Percentiles rank a stretch among this genome's conserved stretches.
These are phyloP conservation scores for Pissodes strobi DNA, from an alignment of 1,140 invertebrate genomes.

Conservation along the genomic window DNA sequence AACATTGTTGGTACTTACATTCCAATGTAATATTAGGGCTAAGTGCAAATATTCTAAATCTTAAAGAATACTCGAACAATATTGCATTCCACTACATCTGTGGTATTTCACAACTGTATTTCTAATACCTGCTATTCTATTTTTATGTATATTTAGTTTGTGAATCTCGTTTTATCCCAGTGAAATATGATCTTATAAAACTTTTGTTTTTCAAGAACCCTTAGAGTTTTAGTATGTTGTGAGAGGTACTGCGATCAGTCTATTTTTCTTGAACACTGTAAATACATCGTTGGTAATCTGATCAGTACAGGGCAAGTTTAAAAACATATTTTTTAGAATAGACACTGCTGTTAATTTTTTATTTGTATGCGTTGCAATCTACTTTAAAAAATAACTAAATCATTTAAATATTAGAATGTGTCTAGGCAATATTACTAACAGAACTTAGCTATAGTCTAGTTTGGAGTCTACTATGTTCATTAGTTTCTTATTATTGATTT, in stretches of 20 bases:
- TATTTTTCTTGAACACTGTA: background rate
- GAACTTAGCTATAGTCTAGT: too few relatives aligned
- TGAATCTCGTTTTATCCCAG: background rate
- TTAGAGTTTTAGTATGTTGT: background rate
- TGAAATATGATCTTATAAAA: too few relatives aligned
- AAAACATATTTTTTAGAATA: too few relatives aligned
- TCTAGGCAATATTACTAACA: too few relatives aligned
- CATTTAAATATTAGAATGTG: too few relatives aligned
- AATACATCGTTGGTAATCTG: constrained; percentile 1
- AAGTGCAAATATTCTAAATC: constrained; percentile 30
- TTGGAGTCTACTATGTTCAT: too few relatives aligned
- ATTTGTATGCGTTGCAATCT: too few relatives aligned
- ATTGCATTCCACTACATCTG: constrained; percentile 17
- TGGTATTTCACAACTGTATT: constrained; percentile 7
- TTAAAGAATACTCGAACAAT: constrained; percentile 16
- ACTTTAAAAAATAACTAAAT: too few relatives aligned
- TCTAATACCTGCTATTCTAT: background rate
- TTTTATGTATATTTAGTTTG: background rate
- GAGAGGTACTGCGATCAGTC: background rate
- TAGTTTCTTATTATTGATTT: too few relatives aligned
- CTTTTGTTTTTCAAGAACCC: too few relatives aligned
- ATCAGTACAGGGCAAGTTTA: background rate
- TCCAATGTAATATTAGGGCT: constrained; percentile 13
- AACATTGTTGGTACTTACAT: constrained; percentile 26
- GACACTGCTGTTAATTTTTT: too few relatives aligned